phyloP scores from a whole-genome alignment of 2,113 vertebrate species.

The Gambusia holbrooki region DNA sequence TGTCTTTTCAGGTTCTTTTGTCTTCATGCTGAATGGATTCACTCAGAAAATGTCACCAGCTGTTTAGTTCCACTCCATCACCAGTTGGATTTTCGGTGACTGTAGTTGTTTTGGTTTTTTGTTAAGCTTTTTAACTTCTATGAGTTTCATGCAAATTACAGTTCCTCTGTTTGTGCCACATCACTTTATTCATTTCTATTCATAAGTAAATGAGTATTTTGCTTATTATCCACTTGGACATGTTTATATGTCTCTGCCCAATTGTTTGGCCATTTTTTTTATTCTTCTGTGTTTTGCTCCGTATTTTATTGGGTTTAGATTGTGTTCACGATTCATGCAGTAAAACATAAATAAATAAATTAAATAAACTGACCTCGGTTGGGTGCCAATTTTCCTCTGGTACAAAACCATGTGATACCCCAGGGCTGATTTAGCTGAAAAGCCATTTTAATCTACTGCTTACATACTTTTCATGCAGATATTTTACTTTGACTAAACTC shows the following conservation, averaged over 20 bases:
- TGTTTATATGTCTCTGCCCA: background rate
- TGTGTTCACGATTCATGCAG: background rate
- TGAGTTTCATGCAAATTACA: slow-evolving; percentile 31
- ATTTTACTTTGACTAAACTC: background rate
- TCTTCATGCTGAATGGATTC: slow-evolving; percentile 51
- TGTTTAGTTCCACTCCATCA: slow-evolving; percentile 40
- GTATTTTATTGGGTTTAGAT: background rate
- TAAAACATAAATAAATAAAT: no score
- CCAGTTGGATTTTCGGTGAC: slow-evolving; percentile 7
- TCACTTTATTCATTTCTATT: background rate
- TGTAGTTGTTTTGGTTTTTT: slow-evolving; percentile 20
- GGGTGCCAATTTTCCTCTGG: background rate
- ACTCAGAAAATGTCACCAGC: slow-evolving; percentile 63
- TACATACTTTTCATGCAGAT: background rate
- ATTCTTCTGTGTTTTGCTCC: background rate
- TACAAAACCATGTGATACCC: background rate
- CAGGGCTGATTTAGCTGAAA: background rate
- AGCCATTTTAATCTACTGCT: background rate
- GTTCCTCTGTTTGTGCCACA: background rate
- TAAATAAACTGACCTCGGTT: no score
- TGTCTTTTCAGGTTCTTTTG: slow-evolving; percentile 49
- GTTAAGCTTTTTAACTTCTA: slow-evolving; percentile 4
- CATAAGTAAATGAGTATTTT: background rate
- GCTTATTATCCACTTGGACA: background rate
- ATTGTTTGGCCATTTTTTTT: background rate